Evolutionary conservation across 2,113 vertebrate species (phyloP).

Genomic region (Cichladusa arquata): DNA sequence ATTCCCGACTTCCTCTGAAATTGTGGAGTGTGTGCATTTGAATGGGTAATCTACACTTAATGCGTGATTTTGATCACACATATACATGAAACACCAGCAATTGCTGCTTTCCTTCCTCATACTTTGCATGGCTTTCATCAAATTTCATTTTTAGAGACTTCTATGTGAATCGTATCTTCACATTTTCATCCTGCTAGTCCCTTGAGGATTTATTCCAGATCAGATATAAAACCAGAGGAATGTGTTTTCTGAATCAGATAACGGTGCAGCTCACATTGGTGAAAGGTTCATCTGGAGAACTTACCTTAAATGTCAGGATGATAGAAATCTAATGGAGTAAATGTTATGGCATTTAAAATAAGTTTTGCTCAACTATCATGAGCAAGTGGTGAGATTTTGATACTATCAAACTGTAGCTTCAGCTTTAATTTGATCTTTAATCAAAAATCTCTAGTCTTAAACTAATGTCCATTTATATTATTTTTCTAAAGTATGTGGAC

Average conservation of each 20-base stretch:
- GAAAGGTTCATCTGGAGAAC: background rate
- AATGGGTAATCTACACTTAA: background rate
- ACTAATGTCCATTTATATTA: background rate
- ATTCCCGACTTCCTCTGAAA: background rate
- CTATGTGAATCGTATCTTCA: background rate
- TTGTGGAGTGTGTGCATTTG: background rate
- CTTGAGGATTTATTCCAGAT: background rate
- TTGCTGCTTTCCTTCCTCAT: background rate
- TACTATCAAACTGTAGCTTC: background rate
- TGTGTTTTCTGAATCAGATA: background rate
- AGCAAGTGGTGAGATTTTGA: background rate
- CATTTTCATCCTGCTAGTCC: background rate
- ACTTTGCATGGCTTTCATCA: background rate
- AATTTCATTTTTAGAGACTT: background rate
- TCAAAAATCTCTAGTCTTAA: background rate
- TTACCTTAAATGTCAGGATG: background rate
- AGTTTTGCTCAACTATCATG: background rate
- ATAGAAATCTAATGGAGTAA: conserved; percentile 2
- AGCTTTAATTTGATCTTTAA: background rate
- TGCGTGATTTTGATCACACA: background rate
- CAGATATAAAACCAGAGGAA: conserved; percentile 3
- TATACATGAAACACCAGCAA: background rate
- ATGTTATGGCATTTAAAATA: background rate
- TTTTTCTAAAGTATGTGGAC: background rate
- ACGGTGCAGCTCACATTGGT: background rate